phyloP scores from a whole-genome alignment of 2,113 vertebrate species.

The Colossoma macropomum region DNA sequence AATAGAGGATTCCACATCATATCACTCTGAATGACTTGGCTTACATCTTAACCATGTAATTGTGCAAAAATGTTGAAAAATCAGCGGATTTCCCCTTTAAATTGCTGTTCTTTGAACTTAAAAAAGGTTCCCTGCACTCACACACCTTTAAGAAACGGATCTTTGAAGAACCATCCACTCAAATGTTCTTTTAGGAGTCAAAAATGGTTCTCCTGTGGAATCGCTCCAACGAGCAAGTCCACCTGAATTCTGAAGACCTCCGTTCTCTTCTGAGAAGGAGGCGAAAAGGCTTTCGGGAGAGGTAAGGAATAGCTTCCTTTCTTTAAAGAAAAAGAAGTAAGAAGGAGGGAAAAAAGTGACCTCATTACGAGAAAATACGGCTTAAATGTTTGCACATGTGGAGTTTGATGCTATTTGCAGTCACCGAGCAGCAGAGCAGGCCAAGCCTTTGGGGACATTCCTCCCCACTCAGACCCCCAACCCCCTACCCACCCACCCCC shows the following conservation, averaged over 20 bases:
- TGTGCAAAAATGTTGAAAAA: too few species aligned
- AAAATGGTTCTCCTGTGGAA: neutral
- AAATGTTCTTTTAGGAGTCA: neutral
- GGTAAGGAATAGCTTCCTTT: constrained; percentile 48
- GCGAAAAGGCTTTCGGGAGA: constrained; percentile 30
- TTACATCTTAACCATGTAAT: too few species aligned
- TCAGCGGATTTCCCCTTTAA: too few species aligned
- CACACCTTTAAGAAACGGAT: too few species aligned
- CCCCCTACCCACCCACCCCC: neutral
- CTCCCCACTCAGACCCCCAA: constrained; percentile 8
- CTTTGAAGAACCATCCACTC: too few species aligned
- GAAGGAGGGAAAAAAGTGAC: constrained; percentile 39
- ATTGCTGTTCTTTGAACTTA: too few species aligned
- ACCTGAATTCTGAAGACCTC: neutral
- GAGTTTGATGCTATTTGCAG: constrained; percentile 63
- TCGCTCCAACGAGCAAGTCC: too few species aligned
- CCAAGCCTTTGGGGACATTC: constrained; percentile 56
- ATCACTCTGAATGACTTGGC: too few species aligned
- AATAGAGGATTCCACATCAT: too few species aligned
- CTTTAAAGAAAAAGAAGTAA: constrained; percentile 34
- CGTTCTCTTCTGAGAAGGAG: constrained; percentile 14
- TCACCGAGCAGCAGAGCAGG: constrained; percentile 53
- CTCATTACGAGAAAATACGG: constrained; percentile 61
- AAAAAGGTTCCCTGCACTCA: too few species aligned
- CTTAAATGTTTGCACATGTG: constrained; percentile 69